Base-by-base conservation (phyloP, 2,113 vertebrate species). In the Paradoxurus hermaphroditus region DNA sequence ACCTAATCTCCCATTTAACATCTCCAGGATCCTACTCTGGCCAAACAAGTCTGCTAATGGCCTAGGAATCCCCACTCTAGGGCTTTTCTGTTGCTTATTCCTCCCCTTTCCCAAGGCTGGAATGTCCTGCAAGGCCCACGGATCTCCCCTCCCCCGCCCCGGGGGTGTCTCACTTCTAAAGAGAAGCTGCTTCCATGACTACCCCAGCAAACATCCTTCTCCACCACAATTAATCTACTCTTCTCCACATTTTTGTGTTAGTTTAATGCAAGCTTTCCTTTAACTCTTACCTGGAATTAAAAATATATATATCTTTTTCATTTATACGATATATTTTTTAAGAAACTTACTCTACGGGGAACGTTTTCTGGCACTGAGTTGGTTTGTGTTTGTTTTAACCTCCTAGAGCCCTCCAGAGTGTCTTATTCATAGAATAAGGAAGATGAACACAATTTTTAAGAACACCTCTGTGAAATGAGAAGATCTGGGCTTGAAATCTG, bases 361-460 rank as follows among this genome's bases (percentile, higher is more conserved):
- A 73, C 23, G 73, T 62, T 83, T 72, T 62, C n/a, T 34, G 65
- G 77, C 41, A 62, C 34, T 29, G 39, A 79, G 10, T 88, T 81
- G 21, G 68, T 73, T 88, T 59, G 23, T 7, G 23, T 79, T 87
- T 56, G 31, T 75, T 65, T 78, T 72, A 72, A 68, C 79, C 65
- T 79, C 86, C 90, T 23, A 92, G n/a, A 94, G 85, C 68, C 31
- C n/a, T 91, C 46, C 83, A 49, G 27, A 68, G 27, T 44, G 12
- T 77, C 41, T 86, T 86, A 72, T 31, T 92, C 79, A 94, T 14
- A 96, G 39, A 94, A 56, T 59, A 31, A 70, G 41, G 25, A 93
- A 88, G 19, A 78, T 56, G 27, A 85, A 70, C 77, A 72, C 46
- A 90, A 73, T 29, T 82, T 91, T 96, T 86, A 86, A 93, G 34